Evolutionary conservation across 1,140 invertebrate genomes (phyloP).

Genomic region (Kradibia gibbosae): DNA sequence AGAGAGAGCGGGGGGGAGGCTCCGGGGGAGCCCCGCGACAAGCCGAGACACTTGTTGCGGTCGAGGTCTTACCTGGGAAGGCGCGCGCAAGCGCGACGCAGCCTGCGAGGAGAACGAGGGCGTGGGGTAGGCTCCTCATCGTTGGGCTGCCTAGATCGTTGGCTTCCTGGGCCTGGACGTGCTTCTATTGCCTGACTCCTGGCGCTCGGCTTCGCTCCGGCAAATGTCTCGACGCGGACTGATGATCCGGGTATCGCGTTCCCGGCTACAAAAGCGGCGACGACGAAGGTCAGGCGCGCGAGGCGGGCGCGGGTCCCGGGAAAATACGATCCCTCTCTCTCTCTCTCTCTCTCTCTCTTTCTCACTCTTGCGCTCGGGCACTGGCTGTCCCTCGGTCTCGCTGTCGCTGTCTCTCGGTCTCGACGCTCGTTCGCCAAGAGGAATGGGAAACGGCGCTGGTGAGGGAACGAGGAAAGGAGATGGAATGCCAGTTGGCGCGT

Average conservation of each 20-base stretch:
- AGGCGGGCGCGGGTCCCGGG: slow-evolving; percentile 45
- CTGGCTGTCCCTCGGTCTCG: background rate
- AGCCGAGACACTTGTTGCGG: background rate
- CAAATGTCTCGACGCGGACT: slow-evolving; percentile 55
- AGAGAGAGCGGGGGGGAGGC: no score
- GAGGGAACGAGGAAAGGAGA: background rate
- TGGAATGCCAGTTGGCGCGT: slow-evolving; percentile 35
- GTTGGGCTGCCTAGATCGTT: background rate
- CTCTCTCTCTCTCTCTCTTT: background rate
- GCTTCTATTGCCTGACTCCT: background rate
- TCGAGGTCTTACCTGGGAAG: slow-evolving; percentile 62
- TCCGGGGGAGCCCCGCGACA: no score
- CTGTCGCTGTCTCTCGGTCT: background rate
- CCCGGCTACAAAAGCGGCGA: slow-evolving; percentile 43
- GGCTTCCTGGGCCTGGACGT: slow-evolving; percentile 28
- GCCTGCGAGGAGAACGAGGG: slow-evolving; percentile 52
- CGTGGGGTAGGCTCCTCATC: slow-evolving; percentile 53
- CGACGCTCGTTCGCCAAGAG: background rate
- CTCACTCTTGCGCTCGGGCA: background rate
- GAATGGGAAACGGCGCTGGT: background rate
- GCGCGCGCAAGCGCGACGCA: slow-evolving; percentile 58
- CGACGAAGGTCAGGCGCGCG: slow-evolving; percentile 54
- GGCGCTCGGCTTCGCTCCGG: slow-evolving; percentile 31
- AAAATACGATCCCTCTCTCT: slow-evolving; percentile 52
- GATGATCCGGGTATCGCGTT: slow-evolving; percentile 53